Evolutionary conservation across 23 tunicate genomes (phyloP), one percentile per base, ranked within the genome.

Genomic region (Oikopleura albicans): DNA sequence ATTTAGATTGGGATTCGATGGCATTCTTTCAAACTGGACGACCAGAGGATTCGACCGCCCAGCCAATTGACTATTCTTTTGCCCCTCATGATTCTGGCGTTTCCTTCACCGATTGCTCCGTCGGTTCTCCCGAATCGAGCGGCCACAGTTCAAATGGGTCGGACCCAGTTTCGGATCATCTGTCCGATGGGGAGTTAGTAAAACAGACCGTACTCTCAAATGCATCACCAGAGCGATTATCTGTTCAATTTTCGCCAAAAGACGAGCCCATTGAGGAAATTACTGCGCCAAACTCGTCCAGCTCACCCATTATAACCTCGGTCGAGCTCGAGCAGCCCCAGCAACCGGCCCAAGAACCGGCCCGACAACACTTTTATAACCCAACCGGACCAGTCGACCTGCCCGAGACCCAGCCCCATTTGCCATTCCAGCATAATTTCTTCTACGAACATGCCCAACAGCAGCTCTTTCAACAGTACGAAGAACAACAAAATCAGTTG

Each of bases 391-490:
- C n/a, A n/a, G n/a, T n/a, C n/a, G n/a, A n/a, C n/a, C n/a, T n/a
- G n/a, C 16, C 12, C 12, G 22, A 49, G 12, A 22, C 12, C 12
- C 63, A 49, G 22, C 12, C 12, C 63, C 22, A 8, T 8, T 22
- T 8, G 22, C 12, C 12, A 8, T 49, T 49, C 63, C 63, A 49
- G 63, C 63, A 49, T 8, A 49, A 22, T 49, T 49, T 49, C 63
- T 49, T 49, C 63, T 49, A 49, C 63, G 63, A 49, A 49, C 63
- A 49, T 49, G 63, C 63, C 63, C 63, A 49, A n/a, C n/a, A n/a
- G n/a, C n/a, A n/a, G 12, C 63, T 49, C 22, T 49, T 49, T 49
- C 63, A 49, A 49, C 63, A 49, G 22, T 49, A 49, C 22, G 63
- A 49, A 49, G 63, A 49, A 49, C 63, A 49, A 49, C 63, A 49